These are phyloP conservation scores for Prionace glauca DNA, from an alignment of 2,797 vertebrate species.

Conservation along the genomic window DNA sequence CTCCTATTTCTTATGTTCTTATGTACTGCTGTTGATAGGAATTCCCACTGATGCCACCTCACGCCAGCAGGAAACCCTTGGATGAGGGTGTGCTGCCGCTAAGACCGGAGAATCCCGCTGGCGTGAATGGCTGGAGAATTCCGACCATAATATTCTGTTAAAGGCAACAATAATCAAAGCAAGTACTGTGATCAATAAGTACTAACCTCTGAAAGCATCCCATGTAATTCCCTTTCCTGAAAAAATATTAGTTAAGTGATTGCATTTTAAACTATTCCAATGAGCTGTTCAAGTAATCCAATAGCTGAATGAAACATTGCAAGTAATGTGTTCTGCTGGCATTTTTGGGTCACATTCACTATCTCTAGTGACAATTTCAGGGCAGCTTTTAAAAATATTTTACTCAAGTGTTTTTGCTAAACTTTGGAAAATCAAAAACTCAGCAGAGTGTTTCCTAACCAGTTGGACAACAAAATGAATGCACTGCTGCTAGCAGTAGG, in stretches of 20 bases:
- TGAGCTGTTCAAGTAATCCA: not conserved
- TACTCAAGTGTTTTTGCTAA: not conserved
- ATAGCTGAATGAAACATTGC: conserved; percentile 5
- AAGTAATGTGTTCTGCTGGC: not conserved
- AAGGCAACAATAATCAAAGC: not conserved
- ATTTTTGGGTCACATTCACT: not conserved
- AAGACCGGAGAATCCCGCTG: no score
- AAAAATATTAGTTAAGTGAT: not conserved
- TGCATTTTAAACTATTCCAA: conserved; percentile 23
- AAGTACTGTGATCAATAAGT: not conserved
- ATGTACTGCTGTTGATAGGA: no score
- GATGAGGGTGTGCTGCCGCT: no score
- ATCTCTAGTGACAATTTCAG: not conserved
- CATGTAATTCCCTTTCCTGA: conserved; percentile 11
- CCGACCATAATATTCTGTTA: not conserved
- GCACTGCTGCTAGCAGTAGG: not conserved
- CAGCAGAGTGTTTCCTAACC: not conserved
- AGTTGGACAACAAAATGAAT: not conserved
- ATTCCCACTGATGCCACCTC: no score
- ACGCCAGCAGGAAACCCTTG: no score
- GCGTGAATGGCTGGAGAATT: no score
- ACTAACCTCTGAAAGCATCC: not conserved
- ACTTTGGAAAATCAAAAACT: not conserved
- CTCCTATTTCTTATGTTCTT: no score
- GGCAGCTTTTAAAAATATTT: not conserved